These are phyloP conservation scores for Drosophila burlai DNA, from an alignment of 1,140 invertebrate genomes.

Conservation along the genomic window DNA sequence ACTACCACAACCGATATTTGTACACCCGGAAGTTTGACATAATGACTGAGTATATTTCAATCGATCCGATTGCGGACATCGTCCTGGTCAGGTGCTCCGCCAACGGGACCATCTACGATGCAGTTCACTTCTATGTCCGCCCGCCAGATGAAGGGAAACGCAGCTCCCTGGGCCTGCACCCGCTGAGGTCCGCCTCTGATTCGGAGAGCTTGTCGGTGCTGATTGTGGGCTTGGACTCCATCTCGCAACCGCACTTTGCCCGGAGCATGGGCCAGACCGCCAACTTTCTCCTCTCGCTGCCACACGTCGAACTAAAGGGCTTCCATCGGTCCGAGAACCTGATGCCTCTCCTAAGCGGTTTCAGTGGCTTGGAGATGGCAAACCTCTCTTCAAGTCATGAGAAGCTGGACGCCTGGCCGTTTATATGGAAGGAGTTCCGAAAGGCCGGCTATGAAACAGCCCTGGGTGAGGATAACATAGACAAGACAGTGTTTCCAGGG, in stretches of 20 bases:
- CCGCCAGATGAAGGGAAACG: background rate
- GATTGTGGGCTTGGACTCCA: slow-evolving; percentile 43
- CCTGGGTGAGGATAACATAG: slow-evolving; percentile 90
- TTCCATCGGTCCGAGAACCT: slow-evolving; percentile 87
- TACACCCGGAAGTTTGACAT: slow-evolving; percentile 7
- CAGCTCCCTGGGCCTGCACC: background rate
- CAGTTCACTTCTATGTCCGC: slow-evolving; percentile 28
- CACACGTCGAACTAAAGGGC: slow-evolving; percentile 41
- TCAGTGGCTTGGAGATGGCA: slow-evolving; percentile 85
- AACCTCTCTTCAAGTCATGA: slow-evolving; percentile 84
- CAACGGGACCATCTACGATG: slow-evolving; percentile 17
- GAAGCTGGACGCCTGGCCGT: slow-evolving; percentile 88
- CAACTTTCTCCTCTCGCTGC: slow-evolving; percentile 33
- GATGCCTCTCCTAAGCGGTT: slow-evolving; percentile 90
- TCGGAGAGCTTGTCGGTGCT: slow-evolving; percentile 28
- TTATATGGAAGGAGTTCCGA: slow-evolving; percentile 91
- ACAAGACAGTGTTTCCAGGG: slow-evolving; percentile 92
- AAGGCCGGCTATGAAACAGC: slow-evolving; percentile 90
- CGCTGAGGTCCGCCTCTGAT: background rate
- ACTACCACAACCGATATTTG: slow-evolving; percentile 21
- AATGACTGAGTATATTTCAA: background rate
- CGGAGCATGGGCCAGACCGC: slow-evolving; percentile 44
- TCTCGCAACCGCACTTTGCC: slow-evolving; percentile 76
- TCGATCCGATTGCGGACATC: slow-evolving; percentile 25
- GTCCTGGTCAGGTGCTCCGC: slow-evolving; percentile 14